Base-by-base conservation (phyloP, 2,888 invertebrate species). In the Athalia circularis region DNA sequence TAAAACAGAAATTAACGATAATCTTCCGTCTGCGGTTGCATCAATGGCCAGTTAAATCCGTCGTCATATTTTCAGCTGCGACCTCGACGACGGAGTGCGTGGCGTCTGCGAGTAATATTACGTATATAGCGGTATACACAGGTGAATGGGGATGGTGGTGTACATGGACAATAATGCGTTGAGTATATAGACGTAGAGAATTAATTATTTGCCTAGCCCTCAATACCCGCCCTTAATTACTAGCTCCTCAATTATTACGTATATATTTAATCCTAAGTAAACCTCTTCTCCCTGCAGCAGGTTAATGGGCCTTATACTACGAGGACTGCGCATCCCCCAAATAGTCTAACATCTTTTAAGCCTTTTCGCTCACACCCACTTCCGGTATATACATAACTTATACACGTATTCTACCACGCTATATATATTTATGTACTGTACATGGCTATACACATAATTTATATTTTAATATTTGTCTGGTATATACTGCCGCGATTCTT, bases 191-290 rank as follows among this genome's bases (percentile, higher is more conserved):
- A 15, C 45, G 7, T 43, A 47, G 48, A 15, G 48, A 6, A 13
- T 52, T 52, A 72, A 72, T 72, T 72, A 72, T 72, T 72, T 72
- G 59, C 72, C 72, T 47, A 59, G 11, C 57, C 8, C 29, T 54
- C 54, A 54, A n/a, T 54, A 43, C 15, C 59, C 57, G 57, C 59
- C 57, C 15, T 15, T 59, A 59, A 52, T 15, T 15, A 59, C 72
- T 47, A n/a, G 15, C 52, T 59, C 59, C 45, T 59, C 45, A 59
- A 72, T 72, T 72, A 72, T 72, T 72, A 59, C 47, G 72, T 72
- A 72, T 72, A 57, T 68, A n/a, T 54, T 7, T 57, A 72, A 72
- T 72, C 72, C 72, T 72, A 72, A 72, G 72, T 47, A 72, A 72
- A 72, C 72, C 59, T 72, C 65, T 13, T 65, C 13, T 65, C 11